Percentiles rank a stretch among this genome's conserved stretches.
phyloP scores from a whole-genome alignment of 53 echinoderm and acorn worm species.

The Arbacia lixula region DNA sequence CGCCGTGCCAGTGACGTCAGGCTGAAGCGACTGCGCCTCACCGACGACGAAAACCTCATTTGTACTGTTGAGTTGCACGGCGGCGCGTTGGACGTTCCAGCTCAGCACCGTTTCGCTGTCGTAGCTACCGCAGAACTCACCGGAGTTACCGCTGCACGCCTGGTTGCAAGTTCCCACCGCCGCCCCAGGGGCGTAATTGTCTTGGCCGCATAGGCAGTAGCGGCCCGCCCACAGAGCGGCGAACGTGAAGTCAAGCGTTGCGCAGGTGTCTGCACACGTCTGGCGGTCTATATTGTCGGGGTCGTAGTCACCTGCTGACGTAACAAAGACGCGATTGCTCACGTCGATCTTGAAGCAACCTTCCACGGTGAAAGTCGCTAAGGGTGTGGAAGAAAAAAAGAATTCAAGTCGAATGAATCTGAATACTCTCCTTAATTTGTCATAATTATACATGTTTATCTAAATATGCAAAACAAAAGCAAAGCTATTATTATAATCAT shows the following conservation, averaged over 20 bases:
- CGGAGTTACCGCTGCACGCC: slow-evolving; percentile 50
- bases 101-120: slow-evolving; percentile 32
- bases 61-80: slow-evolving; percentile 46
- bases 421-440: no score
- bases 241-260: slow-evolving; percentile 40
- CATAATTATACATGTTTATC: no score
- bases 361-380: not conserved
- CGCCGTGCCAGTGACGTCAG: not conserved
- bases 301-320: slow-evolving; percentile 70
- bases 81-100: slow-evolving; percentile 7
- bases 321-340: slow-evolving; percentile 49
- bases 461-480: no score
- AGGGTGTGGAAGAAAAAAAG: not conserved
- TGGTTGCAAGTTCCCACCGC: slow-evolving; percentile 16
- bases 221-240: slow-evolving; percentile 59
- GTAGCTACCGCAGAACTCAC: slow-evolving; percentile 31
- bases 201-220: slow-evolving; percentile 61
- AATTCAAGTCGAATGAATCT: no score
- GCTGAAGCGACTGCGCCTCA: not conserved
- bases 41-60: slow-evolving; percentile 43
- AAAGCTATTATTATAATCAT: no score
- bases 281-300: slow-evolving; percentile 55
- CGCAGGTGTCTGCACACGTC: slow-evolving; percentile 54
- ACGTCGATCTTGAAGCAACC: slow-evolving; percentile 69
- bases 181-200: not conserved